Base-by-base conservation (phyloP, 1,140 invertebrate genomes). In the Drosophila miranda region DNA sequence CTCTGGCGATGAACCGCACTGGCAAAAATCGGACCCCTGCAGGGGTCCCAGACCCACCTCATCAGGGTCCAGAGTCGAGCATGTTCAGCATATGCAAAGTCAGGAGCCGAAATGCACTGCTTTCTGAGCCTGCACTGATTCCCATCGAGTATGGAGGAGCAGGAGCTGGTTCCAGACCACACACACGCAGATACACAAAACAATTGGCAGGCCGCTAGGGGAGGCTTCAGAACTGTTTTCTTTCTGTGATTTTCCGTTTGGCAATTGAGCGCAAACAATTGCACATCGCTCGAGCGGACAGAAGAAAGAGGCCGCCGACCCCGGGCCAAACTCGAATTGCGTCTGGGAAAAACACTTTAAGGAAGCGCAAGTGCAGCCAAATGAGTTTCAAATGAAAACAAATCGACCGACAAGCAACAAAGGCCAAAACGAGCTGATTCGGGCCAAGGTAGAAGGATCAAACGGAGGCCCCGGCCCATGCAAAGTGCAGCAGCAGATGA, bases 81-180 rank as follows among this genome's bases (percentile, higher is more conserved):
- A 80, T 86, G 78, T 80, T 83, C 76, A 83, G 81, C 59, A 68
- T 83, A 83, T 83, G 80, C 80, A 83, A 86, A 83, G 81, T 83
- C 72, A 50, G 61, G 62, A 56, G 64, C 60, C 60, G 43, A 80
- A 83, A 62, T 80, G 76, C 77, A 70, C 74, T 70, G 76, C 70
- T 77, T 77, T 84, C 61, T 58, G 81, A 80, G 46, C 19, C 73
- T 80, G 60, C 81, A 54, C 57, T 74, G 74, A 86, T 84, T 84
- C 72, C 72, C 76, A 84, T 50, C 67, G 41, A 46, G 11, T 72
- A 84, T 50, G 54, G 30, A 46, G 11, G 50, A 44, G 14, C 38
- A 28, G 41, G 13, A 66, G 77, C 34, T 38, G 11, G 11, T 38
- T 4, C 11, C 11, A 38, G 72, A 78, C 79, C 79, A 71, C 75